Evolutionary conservation across 2,888 invertebrate genomes (phyloP), one percentile per base, ranked within the genome.

Genomic region (Cordilura impudica): DNA sequence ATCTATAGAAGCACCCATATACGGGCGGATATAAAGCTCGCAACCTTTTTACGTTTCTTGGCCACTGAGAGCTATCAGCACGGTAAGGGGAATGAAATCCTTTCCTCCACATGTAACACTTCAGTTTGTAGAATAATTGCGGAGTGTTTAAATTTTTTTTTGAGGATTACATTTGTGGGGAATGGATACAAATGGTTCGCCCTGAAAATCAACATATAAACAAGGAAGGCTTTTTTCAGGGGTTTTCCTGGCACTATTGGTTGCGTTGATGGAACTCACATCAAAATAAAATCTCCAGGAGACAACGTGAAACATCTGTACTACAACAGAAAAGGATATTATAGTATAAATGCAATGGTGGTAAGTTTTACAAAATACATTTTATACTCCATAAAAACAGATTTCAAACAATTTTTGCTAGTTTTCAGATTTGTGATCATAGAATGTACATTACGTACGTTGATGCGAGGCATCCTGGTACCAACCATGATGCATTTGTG

Each of bases 401-500:
- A 19, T 19, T 47, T 47, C 18, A 19, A 47, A 47, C 19, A 7
- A 18, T 26, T 26, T 26, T 26, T 26, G 26, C 6, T 26, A 6
- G 26, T n/a, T 43, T 43, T 43, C 7, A 43, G 43, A 43, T 43
- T 43, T 43, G 43, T 43, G 43, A 43, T 16, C 18, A 47, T 18
- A 47, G 18, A 47, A 18, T 47, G 47, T 18, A 16, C 47, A 47
- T 18, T 18, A 47, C 18, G 4, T 14, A 14, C 10, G 53, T 66
- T 43, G 51, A 66, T 53, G 66, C 23, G 2, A 35, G 66, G 35
- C 66, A 53, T 43, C 66, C 67, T 45, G 54, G 45, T 1, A 18
- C 29, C 16, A 45, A 67, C 14, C 43, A 67, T 16, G 54, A 56
- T 14, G 43, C 67, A 19, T 54, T 66, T 39, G 43, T 66, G 6